These are phyloP conservation scores for Bucco capensis DNA, from an alignment of 2,113 vertebrate genomes.

Conservation along the genomic window DNA sequence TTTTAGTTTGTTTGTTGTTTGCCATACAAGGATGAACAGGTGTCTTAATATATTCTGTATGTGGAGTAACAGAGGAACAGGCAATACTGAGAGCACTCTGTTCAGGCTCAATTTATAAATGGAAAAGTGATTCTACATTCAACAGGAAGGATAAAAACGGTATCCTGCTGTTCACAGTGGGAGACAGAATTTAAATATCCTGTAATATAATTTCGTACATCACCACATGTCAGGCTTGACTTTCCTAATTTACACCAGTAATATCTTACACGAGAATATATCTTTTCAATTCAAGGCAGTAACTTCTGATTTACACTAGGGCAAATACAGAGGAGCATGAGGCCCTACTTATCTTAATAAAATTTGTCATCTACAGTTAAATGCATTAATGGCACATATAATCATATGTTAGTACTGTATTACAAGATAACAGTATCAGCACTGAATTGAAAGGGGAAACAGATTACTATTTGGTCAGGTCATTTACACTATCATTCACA, in stretches of 20 bases:
- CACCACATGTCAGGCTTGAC: conserved; percentile 57
- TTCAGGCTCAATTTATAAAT: conserved; percentile 39
- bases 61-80: conserved; percentile 22
- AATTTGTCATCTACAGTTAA: conserved; percentile 45
- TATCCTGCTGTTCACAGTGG: conserved; percentile 65
- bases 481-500: neutral
- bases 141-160: conserved; percentile 64
- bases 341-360: neutral
- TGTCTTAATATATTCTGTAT: conserved; percentile 18
- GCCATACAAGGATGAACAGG: conserved; percentile 36
- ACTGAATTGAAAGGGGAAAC: neutral
- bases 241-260: conserved; percentile 52
- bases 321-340: neutral
- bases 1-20: conserved; percentile 23
- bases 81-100: conserved; percentile 16
- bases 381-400: conserved; percentile 42
- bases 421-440: neutral
- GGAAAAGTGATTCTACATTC: conserved; percentile 46
- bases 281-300: neutral
- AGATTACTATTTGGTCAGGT: neutral
- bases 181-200: conserved; percentile 68
- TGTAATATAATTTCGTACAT: conserved; percentile 66
- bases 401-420: neutral
- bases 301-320: neutral
- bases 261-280: conserved; percentile 13